Conservation (phyloP, 2,888 invertebrate species). For the Azorinus chamasolen region DNA sequence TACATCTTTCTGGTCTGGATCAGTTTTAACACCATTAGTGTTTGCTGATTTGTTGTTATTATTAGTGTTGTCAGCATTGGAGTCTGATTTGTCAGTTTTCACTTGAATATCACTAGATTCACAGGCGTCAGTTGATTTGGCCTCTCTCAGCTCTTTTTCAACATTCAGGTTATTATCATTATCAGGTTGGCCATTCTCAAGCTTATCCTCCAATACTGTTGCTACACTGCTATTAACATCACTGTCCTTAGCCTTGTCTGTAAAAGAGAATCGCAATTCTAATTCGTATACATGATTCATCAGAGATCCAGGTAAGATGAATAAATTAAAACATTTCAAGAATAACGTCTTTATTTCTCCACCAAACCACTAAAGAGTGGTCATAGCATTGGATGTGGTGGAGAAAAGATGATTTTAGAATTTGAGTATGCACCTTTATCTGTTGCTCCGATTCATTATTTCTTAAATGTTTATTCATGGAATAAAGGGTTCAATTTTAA, state of each 20-base stretch:
- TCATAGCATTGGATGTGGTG: no score
- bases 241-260: slow-evolving; percentile 9
- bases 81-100: slow-evolving; percentile 2
- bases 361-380: no score
- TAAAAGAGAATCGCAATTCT: not conserved
- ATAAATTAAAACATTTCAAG: no score
- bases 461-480: no score
- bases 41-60: not conserved
- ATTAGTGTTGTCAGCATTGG: not conserved
- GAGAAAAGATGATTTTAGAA: no score
- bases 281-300: not conserved
- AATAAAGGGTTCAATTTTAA: no score
- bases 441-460: no score
- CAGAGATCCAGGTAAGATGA: no score
- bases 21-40: no score
- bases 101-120: slow-evolving; percentile 6
- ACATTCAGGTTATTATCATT: slow-evolving; percentile 83
- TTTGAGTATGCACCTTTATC: no score
- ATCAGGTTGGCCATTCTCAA: slow-evolving; percentile 75
- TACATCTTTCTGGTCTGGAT: slow-evolving; percentile 7
- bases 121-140: slow-evolving; percentile 19
- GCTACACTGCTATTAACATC: slow-evolving; percentile 20
- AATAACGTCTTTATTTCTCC: no score
- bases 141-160: slow-evolving; percentile 81
- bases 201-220: slow-evolving; percentile 52